Percentiles rank a stretch among this genome's conserved stretches.
These are phyloP conservation scores for Xestia ashworthii DNA, from an alignment of 2,888 invertebrate species.

Conservation along the genomic window DNA sequence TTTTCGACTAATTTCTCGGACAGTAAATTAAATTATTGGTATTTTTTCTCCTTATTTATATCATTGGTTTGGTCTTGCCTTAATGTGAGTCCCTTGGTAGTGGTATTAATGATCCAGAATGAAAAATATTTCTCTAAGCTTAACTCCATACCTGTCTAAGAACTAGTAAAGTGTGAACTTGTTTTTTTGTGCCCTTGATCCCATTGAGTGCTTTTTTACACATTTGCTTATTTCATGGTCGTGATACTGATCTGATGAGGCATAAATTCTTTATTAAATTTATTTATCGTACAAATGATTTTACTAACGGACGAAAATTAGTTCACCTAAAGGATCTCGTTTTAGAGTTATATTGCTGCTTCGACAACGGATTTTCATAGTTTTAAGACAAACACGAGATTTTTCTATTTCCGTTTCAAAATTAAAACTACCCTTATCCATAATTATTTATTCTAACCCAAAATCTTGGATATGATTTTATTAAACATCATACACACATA, in stretches of 20 bases:
- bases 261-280: background rate
- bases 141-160: too few species aligned
- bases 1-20: slow-evolving; percentile 9
- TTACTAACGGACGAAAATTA: background rate
- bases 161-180: too few species aligned
- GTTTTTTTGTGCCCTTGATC: too few species aligned
- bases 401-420: background rate
- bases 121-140: too few species aligned
- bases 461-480: slow-evolving; percentile 32
- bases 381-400: background rate
- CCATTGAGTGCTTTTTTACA: background rate
- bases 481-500: slow-evolving; percentile 30
- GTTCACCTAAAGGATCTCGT: background rate
- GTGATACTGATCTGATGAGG: background rate
- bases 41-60: background rate
- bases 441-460: slow-evolving; percentile 14
- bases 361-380: background rate
- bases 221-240: background rate
- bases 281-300: background rate
- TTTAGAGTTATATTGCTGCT: background rate
- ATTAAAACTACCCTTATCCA: background rate
- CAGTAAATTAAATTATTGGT: background rate
- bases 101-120: too few species aligned
- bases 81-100: background rate
- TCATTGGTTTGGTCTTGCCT: background rate